Evolutionary conservation across 2,888 invertebrate genomes (phyloP), one percentile per base, ranked within the genome.

Genomic region (Drosophila rellima): DNA sequence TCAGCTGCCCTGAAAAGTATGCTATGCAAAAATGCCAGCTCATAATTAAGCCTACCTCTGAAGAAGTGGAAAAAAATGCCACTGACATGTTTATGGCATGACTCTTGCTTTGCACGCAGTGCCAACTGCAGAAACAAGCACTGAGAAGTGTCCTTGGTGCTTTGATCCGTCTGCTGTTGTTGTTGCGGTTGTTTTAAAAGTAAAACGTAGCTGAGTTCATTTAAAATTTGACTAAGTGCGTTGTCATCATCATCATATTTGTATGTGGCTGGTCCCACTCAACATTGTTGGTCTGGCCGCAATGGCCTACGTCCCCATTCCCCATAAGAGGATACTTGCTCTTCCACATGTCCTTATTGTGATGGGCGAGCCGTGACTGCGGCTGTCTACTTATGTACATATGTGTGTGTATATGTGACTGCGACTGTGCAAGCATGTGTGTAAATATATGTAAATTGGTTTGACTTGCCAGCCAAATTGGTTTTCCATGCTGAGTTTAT

Each of bases 131-230:
- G 52, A 51, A 57, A 65, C 65, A 71, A 70, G 70, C 80, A 78
- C 64, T 67, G 17, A 13, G n/a, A 48, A 48, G 48, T 15, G 50
- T 26, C n/a, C 80, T 85, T 72, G 67, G 45, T 42, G 18, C 47
- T 54, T 37, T 61, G 61, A 51, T 60, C 39, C 64, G 47, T 60
- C 52, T 60, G 60, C 51, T 29, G 45, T 10, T 51, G 45, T 10
- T 51, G 40, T 31, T 26, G 40, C 37, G 47, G 29, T 44, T 57
- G 33, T 50, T 70, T 68, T 76, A 69, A 84, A 73, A 84, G 82
- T 84, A 87, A 86, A 84, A 84, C 78, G 77, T 45, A 80, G 84
- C 83, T 80, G 87, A 84, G 87, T 83, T 86, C 87, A 87, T 84
- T 87, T 83, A 75, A 82, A 75, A 84, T 31, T 86, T 79, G 72